A percentile compares a stretch with the other conserved stretches of the same genome.
These are phyloP conservation scores for Parasteatoda lunata DNA, from an alignment of 2,888 invertebrate genomes.

Conservation along the genomic window DNA sequence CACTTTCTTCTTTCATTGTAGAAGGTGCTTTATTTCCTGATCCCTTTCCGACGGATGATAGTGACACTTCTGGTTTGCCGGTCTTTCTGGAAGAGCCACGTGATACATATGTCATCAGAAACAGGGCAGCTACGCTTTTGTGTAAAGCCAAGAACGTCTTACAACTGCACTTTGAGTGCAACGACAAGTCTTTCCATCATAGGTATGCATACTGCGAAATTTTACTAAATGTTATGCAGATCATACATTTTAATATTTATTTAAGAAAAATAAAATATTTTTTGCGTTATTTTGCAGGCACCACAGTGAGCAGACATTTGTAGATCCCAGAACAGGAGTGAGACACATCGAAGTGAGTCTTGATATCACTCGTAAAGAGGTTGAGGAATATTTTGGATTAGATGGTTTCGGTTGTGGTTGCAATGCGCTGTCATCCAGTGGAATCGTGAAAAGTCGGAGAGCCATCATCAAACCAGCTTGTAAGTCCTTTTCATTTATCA, in stretches of 20 bases:
- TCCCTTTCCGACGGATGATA: conserved; percentile 63
- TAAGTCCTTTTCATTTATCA: conserved; percentile 79
- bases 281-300: conserved; percentile 29
- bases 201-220: conserved; percentile 16
- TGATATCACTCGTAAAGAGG: conserved; percentile 89
- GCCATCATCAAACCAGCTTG: conserved; percentile 93
- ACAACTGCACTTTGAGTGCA: conserved; percentile 92
- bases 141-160: conserved; percentile 94
- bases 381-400: conserved; percentile 95
- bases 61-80: conserved; percentile 76
- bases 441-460: conserved; percentile 88
- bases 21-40: conserved; percentile 61
- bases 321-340: conserved; percentile 91
- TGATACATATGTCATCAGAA: conserved; percentile 92
- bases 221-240: neutral
- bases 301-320: conserved; percentile 79
- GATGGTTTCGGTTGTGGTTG: conserved; percentile 87
- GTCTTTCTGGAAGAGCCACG: conserved; percentile 91
- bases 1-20: conserved; percentile 7
- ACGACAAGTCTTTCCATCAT: conserved; percentile 73
- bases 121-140: conserved; percentile 88
- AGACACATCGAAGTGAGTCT: conserved; percentile 89
- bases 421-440: conserved; percentile 91
- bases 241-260: neutral
- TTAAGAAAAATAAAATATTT: neutral